These are phyloP conservation scores for Megatriorchis doriae DNA, from an alignment of 2,113 vertebrate genomes.

Conservation along the genomic window DNA sequence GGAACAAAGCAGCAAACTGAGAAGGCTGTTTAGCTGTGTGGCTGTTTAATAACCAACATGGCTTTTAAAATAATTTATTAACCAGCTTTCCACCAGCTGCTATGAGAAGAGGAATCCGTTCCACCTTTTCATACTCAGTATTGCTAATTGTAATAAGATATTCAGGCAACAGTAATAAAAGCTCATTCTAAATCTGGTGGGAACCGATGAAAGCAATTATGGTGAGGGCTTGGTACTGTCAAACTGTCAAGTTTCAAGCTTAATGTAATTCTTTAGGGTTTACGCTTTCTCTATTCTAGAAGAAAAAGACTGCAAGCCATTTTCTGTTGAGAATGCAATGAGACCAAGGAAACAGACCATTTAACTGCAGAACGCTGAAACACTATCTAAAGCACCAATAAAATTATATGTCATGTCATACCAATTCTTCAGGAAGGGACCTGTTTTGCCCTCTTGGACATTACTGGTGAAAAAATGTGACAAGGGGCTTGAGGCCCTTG, in stretches of 20 bases:
- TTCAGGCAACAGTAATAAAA: not conserved
- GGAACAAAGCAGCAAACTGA: not conserved
- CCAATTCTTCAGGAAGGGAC: conserved; percentile 2
- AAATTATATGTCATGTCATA: not conserved
- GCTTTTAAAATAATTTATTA: not conserved
- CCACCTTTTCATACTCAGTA: not conserved
- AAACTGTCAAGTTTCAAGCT: not conserved
- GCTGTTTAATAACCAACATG: not conserved
- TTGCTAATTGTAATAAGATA: conserved; percentile 13
- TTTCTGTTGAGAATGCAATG: not conserved
- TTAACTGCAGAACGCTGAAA: not conserved
- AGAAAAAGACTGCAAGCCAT: not conserved
- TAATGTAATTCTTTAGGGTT: not conserved
- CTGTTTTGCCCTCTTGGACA: not conserved
- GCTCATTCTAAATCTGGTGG: not conserved
- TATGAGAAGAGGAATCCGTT: not conserved
- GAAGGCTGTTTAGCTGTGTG: not conserved
- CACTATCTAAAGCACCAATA: not conserved
- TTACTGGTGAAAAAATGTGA: not conserved
- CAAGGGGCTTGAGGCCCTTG: not conserved
- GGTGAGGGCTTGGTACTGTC: not conserved
- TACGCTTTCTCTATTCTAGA: not conserved
- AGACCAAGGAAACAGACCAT: not conserved
- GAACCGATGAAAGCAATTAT: conserved; percentile 4
- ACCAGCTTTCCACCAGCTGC: not conserved